Evolutionary conservation across 2,797 vertebrate species (phyloP), one percentile per base, ranked within the genome.

Genomic region (Amblyopsis hoosieri): DNA sequence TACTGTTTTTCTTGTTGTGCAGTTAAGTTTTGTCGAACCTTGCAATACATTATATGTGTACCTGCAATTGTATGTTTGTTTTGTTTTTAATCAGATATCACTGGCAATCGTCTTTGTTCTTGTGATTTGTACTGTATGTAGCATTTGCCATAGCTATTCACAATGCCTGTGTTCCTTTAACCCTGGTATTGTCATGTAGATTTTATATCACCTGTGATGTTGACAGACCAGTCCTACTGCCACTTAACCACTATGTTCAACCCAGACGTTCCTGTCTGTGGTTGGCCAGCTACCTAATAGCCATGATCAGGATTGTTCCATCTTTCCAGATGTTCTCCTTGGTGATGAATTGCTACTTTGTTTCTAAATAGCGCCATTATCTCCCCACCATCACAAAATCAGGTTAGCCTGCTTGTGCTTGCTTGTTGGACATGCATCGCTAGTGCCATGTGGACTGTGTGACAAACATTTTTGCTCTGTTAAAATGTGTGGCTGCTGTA

Each of bases 391-490:
- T 9, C 33, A 37, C 5, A 37, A 37, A 37, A 37, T 37, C 33
- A 6, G 33, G 33, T 37, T 37, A 6, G 8, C 0, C 33, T 9
- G 33, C 33, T 37, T 9, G 37, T 53, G 60, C 49, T 52, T 73
- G 72, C 67, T 81, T 64, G 47, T 56, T 73, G 75, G 74, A 83
- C 68, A 29, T 29, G 23, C 23, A 68, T 84, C 74, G 84, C 69
- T 82, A 61, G 84, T 91, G 87, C 87, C 87, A 86, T 87, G 80
- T 79, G 66, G 62, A 79, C 76, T 69, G 60, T 66, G 67, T 74
- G 69, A 83, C 4, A 60, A 83, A 68, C 62, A 64, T 67, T 71
- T 78, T 67, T 76, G 71, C 70, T 72, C 71, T 56, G 50, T 56
- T 69, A 67, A 54, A 31, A 66, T 48, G 56, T 55, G 52, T 74